These are phyloP conservation scores for Sebastolobus alascanus DNA, from an alignment of 2,797 vertebrate genomes.

Conservation along the genomic window DNA sequence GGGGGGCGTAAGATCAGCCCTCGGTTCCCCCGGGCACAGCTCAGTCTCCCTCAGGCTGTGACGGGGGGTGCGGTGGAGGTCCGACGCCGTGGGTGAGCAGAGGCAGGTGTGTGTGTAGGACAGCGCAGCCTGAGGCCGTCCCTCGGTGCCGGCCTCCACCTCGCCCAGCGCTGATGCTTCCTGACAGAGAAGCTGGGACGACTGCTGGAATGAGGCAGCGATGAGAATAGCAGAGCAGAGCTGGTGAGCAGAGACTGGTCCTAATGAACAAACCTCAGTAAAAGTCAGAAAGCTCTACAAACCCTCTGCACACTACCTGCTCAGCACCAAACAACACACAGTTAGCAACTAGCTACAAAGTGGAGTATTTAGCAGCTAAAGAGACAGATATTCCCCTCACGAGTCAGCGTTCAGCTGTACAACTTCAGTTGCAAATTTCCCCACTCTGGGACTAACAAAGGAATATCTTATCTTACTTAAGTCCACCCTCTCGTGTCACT, in stretches of 20 bases:
- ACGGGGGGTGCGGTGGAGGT: slow-evolving; percentile 6
- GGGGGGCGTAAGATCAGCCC: slow-evolving; percentile 33
- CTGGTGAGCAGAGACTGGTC: slow-evolving; percentile 2
- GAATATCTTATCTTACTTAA: no score
- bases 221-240: slow-evolving; percentile 78
- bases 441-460: no score
- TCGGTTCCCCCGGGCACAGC: background rate
- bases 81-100: slow-evolving; percentile 23
- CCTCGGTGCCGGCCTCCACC: slow-evolving; percentile 79
- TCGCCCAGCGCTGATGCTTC: slow-evolving; percentile 83
- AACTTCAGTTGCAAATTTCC: no score
- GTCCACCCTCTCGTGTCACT: no score
- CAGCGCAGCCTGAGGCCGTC: slow-evolving; percentile 85
- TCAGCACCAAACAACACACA: background rate
- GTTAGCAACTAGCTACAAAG: background rate
- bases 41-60: slow-evolving; percentile 29
- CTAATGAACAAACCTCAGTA: background rate
- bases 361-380: background rate
- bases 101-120: slow-evolving; percentile 85
- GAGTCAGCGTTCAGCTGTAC: no score
- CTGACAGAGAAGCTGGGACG: slow-evolving; percentile 86
- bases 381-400: no score
- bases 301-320: background rate
- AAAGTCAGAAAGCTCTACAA: background rate
- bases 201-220: slow-evolving; percentile 78